A percentile compares a stretch with the other conserved stretches of the same genome.
phyloP scores from a whole-genome alignment of 2,113 vertebrate genomes.

The Plotosus lineatus region DNA sequence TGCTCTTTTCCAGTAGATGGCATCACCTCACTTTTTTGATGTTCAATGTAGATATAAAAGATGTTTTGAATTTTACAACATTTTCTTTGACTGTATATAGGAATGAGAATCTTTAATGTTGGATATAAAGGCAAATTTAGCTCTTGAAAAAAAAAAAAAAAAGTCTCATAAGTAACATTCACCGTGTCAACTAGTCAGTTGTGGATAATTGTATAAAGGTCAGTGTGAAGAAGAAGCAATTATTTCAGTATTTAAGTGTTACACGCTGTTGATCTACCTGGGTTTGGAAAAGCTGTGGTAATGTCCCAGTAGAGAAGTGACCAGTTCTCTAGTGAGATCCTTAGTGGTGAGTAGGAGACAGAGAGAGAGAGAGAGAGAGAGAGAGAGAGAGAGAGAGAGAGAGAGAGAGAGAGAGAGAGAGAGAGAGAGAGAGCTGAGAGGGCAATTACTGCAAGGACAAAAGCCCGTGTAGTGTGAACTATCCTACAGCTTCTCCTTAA shows the following conservation, averaged over 20 bases:
- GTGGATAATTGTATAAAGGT: slow-evolving; percentile 9
- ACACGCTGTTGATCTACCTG: not conserved
- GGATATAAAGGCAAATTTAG: not conserved
- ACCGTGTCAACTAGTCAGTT: not conserved
- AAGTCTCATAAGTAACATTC: not conserved
- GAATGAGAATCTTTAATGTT: not conserved
- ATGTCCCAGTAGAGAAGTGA: slow-evolving; percentile 31
- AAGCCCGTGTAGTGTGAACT: slow-evolving; percentile 70
- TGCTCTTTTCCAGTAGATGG: slow-evolving; percentile 61
- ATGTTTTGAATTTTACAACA: not conserved
- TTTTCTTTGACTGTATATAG: slow-evolving; percentile 23
- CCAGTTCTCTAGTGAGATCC: slow-evolving; percentile 40
- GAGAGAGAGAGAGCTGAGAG: slow-evolving; percentile 69
- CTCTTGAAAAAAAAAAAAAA: slow-evolving; percentile 11
- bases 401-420: slow-evolving; percentile 15
- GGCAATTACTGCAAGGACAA: slow-evolving; percentile 74
- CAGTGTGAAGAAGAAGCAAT: slow-evolving; percentile 2
- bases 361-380: slow-evolving; percentile 12
- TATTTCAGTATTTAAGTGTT: slow-evolving; percentile 12
- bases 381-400: slow-evolving; percentile 59
- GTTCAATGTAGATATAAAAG: not conserved
- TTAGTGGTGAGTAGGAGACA: slow-evolving; percentile 59
- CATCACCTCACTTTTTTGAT: slow-evolving; percentile 30
- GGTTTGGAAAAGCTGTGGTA: slow-evolving; percentile 7
- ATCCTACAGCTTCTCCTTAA: slow-evolving; percentile 65